These are phyloP conservation scores for Xylota segnis DNA, from an alignment of 2,888 invertebrate genomes.

Conservation along the genomic window DNA sequence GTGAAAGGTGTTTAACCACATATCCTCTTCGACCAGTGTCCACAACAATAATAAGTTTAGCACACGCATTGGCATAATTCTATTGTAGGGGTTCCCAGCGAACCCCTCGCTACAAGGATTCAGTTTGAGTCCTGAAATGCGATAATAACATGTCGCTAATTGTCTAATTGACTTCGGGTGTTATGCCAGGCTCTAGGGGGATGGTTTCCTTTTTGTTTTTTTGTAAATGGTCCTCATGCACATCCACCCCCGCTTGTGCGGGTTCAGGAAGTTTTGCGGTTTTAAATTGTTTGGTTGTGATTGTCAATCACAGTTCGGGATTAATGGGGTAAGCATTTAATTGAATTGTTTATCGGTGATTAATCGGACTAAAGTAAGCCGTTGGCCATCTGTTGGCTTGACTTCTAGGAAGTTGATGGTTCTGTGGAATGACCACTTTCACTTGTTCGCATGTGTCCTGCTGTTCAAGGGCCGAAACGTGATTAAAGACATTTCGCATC, in stretches of 20 bases:
- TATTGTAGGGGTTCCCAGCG: conserved; percentile 8
- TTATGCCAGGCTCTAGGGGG: conserved; percentile 17
- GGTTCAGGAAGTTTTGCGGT: conserved; percentile 48
- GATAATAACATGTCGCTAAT: conserved; percentile 76
- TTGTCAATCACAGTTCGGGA: conserved; percentile 68
- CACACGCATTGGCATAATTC: conserved; percentile 48
- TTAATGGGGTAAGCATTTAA: conserved; percentile 69
- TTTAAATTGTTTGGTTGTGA: conserved; percentile 73
- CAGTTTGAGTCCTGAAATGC: conserved; percentile 69
- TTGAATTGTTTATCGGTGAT: conserved; percentile 75
- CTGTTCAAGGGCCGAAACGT: conserved; percentile 13
- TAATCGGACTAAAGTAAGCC: conserved; percentile 42
- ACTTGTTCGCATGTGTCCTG: conserved; percentile 20
- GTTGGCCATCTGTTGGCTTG: conserved; percentile 59
- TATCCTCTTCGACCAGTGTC: conserved; percentile 47
- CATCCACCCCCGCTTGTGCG: conserved; percentile 62
- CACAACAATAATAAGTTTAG: conserved; percentile 52
- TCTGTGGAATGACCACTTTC: conserved; percentile 27
- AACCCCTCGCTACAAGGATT: conserved; percentile 50
- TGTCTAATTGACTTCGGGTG: conserved; percentile 70
- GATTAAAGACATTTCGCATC: conserved; percentile 41
- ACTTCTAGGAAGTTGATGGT: too few species aligned
- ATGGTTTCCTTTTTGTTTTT: conserved; percentile 13
- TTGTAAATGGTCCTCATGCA: conserved; percentile 25
- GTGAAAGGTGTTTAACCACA: conserved; percentile 65